Evolutionary conservation across 1,140 invertebrate genomes (phyloP).

Genomic region (Atta texana): DNA sequence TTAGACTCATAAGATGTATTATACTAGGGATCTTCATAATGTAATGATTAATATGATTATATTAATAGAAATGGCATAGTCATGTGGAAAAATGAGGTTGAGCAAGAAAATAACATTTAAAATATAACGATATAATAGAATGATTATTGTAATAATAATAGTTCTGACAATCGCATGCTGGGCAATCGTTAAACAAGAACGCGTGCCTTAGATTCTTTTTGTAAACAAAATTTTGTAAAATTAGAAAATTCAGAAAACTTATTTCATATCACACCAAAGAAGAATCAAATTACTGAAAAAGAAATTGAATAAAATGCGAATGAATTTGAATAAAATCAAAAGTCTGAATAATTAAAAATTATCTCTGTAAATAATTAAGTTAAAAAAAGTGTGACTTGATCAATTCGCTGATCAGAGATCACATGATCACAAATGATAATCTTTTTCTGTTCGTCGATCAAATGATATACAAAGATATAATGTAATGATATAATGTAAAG

Average conservation of each 20-base stretch:
- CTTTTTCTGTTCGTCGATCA: not conserved
- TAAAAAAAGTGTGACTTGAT: not conserved
- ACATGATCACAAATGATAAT: not conserved
- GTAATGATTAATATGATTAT: constrained; percentile 68
- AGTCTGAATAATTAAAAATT: not conserved
- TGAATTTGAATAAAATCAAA: constrained; percentile 27
- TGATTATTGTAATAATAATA: constrained; percentile 31
- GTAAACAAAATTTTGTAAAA: constrained; percentile 20
- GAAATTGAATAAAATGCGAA: not conserved
- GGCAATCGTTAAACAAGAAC: constrained; percentile 38
- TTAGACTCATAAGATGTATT: constrained; percentile 51
- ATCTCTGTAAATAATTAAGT: not conserved
- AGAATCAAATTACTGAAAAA: not conserved
- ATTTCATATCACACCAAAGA: constrained; percentile 3
- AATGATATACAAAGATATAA: not conserved
- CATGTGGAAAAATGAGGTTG: constrained; percentile 22
- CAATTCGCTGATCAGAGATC: not conserved
- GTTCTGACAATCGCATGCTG: constrained; percentile 51
- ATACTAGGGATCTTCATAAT: constrained; percentile 72
- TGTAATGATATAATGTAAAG: not conserved
- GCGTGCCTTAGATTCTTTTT: constrained; percentile 50
- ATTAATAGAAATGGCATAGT: constrained; percentile 53
- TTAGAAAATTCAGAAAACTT: constrained; percentile 5
- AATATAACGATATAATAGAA: constrained; percentile 39
- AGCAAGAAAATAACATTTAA: constrained; percentile 3